Conservation (phyloP, 1,140 invertebrate genomes). For the Drosophila asahinai region DNA sequence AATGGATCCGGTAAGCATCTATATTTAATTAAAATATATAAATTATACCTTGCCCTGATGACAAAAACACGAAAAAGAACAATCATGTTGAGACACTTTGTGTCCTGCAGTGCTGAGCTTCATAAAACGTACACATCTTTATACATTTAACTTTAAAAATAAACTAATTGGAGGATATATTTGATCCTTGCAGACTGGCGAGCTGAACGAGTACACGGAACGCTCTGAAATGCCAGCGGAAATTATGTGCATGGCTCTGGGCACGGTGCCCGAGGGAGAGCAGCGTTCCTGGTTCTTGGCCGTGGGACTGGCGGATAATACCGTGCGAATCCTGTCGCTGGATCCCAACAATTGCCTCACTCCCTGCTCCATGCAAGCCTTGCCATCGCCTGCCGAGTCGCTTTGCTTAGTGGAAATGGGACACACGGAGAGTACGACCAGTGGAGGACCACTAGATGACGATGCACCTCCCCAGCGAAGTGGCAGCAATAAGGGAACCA, state of each 20-base stretch:
- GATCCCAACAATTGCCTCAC: slow-evolving; percentile 97
- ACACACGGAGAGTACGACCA: slow-evolving; percentile 86
- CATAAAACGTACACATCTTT: neutral
- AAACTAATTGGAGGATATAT: slow-evolving; percentile 12
- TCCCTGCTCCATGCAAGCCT: slow-evolving; percentile 97
- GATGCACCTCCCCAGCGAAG: slow-evolving; percentile 68
- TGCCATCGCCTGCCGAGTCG: slow-evolving; percentile 98
- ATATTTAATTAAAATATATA: neutral
- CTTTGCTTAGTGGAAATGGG: slow-evolving; percentile 97
- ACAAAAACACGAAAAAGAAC: slow-evolving; percentile 84
- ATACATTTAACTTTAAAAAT: neutral
- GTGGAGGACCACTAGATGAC: slow-evolving; percentile 85
- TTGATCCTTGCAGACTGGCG: slow-evolving; percentile 91
- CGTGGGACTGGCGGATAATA: slow-evolving; percentile 98
- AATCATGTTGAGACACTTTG: slow-evolving; percentile 84
- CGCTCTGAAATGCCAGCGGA: slow-evolving; percentile 98
- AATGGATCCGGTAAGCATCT: slow-evolving; percentile 96
- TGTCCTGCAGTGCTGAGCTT: slow-evolving; percentile 85
- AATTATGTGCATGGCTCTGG: slow-evolving; percentile 99
- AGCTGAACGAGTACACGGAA: slow-evolving; percentile 99
- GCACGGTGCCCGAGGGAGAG: slow-evolving; percentile 97
- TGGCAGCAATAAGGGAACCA: slow-evolving; percentile 88
- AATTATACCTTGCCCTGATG: slow-evolving; percentile 64
- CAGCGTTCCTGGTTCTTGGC: slow-evolving; percentile 98
- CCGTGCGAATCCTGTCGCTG: slow-evolving; percentile 98